Conservation (phyloP, 2,797 vertebrate species). For the Enteromius anoplus region DNA sequence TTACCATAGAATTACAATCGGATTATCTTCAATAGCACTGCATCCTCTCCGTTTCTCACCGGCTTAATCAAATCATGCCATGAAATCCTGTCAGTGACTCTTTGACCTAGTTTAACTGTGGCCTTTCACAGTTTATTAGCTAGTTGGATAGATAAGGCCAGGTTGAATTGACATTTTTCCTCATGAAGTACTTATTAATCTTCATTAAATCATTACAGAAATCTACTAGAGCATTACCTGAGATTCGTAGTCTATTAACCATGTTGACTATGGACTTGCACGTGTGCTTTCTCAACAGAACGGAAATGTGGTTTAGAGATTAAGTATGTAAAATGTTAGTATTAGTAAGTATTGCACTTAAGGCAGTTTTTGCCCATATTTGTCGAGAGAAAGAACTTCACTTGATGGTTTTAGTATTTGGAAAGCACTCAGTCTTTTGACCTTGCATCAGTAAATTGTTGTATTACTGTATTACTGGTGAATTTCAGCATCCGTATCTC, state of each 20-base stretch:
- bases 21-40: slow-evolving; percentile 50
- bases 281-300: background rate
- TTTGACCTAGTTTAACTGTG: slow-evolving; percentile 27
- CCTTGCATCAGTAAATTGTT: slow-evolving; percentile 68
- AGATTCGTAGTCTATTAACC: background rate
- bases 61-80: slow-evolving; percentile 53
- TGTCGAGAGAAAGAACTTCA: slow-evolving; percentile 39
- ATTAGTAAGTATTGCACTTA: background rate
- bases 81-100: slow-evolving; percentile 47
- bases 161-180: background rate
- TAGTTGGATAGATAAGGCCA: slow-evolving; percentile 9
- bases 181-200: background rate
- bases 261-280: background rate
- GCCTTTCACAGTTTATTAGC: slow-evolving; percentile 33
- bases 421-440: slow-evolving; percentile 68
- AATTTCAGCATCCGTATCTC: slow-evolving; percentile 62
- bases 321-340: background rate
- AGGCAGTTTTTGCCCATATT: background rate
- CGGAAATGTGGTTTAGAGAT: slow-evolving; percentile 4
- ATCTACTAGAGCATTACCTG: background rate
- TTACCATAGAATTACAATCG: slow-evolving; percentile 49
- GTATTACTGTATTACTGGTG: slow-evolving; percentile 48
- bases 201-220: slow-evolving; percentile 5
- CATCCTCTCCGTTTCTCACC: slow-evolving; percentile 30
- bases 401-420: slow-evolving; percentile 53